These are phyloP conservation scores for Heliconius ismenius DNA, from an alignment of 2,888 invertebrate species.

Conservation along the genomic window DNA sequence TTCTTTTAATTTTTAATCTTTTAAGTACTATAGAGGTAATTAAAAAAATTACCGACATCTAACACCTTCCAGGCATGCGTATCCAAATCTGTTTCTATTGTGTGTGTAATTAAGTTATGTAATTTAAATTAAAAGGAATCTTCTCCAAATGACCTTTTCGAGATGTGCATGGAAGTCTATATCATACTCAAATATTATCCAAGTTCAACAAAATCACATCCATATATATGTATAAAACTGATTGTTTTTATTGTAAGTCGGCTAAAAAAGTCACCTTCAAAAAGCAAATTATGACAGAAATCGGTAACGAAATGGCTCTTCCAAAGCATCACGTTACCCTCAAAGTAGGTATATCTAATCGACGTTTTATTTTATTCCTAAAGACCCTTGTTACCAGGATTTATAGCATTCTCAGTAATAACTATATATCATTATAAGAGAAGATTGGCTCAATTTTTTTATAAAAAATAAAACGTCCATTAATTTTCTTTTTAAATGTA, in stretches of 20 bases:
- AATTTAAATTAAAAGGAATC: too few relatives aligned
- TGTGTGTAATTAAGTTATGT: too few relatives aligned
- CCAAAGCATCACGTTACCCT: slow-evolving; percentile 27
- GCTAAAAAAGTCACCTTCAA: background rate
- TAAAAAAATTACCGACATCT: too few relatives aligned
- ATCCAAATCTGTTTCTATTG: too few relatives aligned
- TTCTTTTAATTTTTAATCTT: too few relatives aligned
- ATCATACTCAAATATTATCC: too few relatives aligned
- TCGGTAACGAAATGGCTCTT: background rate
- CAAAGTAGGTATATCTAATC: slow-evolving; percentile 39
- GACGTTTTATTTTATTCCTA: slow-evolving; percentile 41
- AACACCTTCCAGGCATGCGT: too few relatives aligned
- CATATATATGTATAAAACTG: background rate
- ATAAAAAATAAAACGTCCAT: slow-evolving; percentile 4
- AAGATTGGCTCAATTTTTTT: background rate
- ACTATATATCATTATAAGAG: slow-evolving; percentile 10
- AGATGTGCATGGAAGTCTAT: too few relatives aligned
- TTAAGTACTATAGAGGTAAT: too few relatives aligned
- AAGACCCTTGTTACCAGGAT: slow-evolving; percentile 40
- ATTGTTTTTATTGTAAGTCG: background rate
- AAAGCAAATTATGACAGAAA: background rate
- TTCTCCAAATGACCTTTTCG: too few relatives aligned
- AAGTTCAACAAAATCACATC: too few relatives aligned
- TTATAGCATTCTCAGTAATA: slow-evolving; percentile 38
- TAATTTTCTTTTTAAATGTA: background rate